These are phyloP conservation scores for Enteromius fasciolatus DNA, from an alignment of 2,797 vertebrate genomes.

Conservation along the genomic window DNA sequence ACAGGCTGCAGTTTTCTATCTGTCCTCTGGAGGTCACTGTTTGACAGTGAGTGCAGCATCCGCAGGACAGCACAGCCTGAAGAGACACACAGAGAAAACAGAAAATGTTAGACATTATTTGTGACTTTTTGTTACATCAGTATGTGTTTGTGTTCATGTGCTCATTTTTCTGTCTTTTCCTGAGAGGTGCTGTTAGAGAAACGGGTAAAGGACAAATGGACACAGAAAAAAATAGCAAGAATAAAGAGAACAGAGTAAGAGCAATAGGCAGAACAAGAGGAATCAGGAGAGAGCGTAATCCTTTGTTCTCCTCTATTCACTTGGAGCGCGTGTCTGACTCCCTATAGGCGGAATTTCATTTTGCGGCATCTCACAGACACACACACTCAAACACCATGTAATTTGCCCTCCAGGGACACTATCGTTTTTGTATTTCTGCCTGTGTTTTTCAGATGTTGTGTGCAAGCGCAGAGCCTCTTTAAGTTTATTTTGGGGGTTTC, in stretches of 20 bases:
- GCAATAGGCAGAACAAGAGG: slow-evolving; percentile 43
- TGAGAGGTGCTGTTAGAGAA: slow-evolving; percentile 34
- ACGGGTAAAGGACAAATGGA: slow-evolving; percentile 29
- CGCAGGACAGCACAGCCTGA: slow-evolving; percentile 2
- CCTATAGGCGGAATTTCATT: slow-evolving; percentile 61
- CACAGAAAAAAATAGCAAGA: not conserved
- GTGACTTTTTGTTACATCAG: slow-evolving; percentile 23
- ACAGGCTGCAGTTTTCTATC: slow-evolving; percentile 32
- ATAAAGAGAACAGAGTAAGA: slow-evolving; percentile 10
- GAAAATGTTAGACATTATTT: slow-evolving; percentile 50
- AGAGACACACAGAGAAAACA: slow-evolving; percentile 5
- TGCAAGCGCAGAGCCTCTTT: slow-evolving; percentile 40
- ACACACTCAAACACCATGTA: slow-evolving; percentile 52
- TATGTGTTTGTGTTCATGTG: slow-evolving; percentile 36
- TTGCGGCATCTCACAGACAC: slow-evolving; percentile 43
- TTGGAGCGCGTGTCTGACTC: slow-evolving; percentile 50
- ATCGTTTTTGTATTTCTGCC: slow-evolving; percentile 48
- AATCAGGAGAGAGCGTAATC: slow-evolving; percentile 45
- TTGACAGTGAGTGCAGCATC: slow-evolving; percentile 54
- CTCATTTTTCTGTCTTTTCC: slow-evolving; percentile 19
- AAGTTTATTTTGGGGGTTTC: slow-evolving; percentile 16
- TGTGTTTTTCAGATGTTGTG: slow-evolving; percentile 54
- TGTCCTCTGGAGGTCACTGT: slow-evolving; percentile 75
- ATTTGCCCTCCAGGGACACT: slow-evolving; percentile 54
- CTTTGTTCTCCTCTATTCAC: slow-evolving; percentile 63